Base-by-base conservation (phyloP, 2,113 vertebrate genomes). In the Gasterosteus aculeatus region DNA sequence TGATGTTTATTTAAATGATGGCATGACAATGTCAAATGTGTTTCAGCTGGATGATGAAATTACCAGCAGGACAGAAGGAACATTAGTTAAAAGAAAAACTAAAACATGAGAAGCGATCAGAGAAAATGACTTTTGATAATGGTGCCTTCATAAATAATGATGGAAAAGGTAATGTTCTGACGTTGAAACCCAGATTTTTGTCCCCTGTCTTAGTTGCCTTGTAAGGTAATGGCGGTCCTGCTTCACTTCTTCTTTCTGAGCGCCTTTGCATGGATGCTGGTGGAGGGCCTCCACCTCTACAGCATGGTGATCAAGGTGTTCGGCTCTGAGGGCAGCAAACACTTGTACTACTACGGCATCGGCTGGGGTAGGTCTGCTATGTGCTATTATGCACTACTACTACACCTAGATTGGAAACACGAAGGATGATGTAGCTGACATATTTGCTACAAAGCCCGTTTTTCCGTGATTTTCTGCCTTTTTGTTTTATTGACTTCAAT, bases 181-280 rank as follows among this genome's bases (percentile, higher is more conserved):
- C 47, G 9, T 6, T 65, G 26, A 69, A 60, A n/a, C 0, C 10
- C 22, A 10, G 60, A 38, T 7, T 71, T 54, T 51, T 67, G 33
- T 83, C 3, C 8, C 26, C 15, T 65, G 2, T 72, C 18, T 15
- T 85, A 99, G 97, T 77, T 95, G n/a, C 94, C 95, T 4, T 98
- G 97, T 93, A 97, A 94, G 84, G 91, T 95, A 46, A 92, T 97
- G 93, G 97, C 97, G 0, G 78, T 96, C 67, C 94, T 99, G 16
- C 95, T 98, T n/a, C 97, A 98, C 85, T 98, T 96, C 94, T 97
- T 98, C 94, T 98, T 99, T 89, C 91, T 99, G 90, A 96, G 97
- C 54, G 95, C 95, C 0, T 99, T 99, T 57, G 95, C 97, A 0
- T 99, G 98, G 98, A 99, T 99, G 98, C 92, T 99, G 88, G 96